Evolutionary conservation across 2,797 vertebrate species (phyloP), one percentile per base, ranked within the genome.

Genomic region (Discoglossus pictus): DNA sequence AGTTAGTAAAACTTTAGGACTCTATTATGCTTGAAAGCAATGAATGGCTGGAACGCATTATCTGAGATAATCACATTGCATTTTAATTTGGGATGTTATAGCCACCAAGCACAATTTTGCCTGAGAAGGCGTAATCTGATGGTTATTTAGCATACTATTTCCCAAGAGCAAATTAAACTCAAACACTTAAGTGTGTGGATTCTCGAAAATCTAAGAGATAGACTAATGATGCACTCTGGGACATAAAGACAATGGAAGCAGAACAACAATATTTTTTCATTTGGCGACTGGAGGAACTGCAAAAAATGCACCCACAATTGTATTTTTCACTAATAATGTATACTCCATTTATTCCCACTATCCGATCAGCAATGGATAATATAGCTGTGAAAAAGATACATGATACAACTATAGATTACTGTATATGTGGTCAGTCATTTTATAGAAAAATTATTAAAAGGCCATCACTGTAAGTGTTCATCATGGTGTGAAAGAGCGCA

Each of bases 1-100:
- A 86, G 76, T 75, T 83, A 81, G 73, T 86, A 84, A 87, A 88
- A 84, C 83, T 86, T 82, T 78, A 75, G 80, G 86, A 78, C 38
- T 3, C 1, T 65, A 68, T 44, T 72, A 75, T 17, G 50, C 56
- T 76, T 77, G 73, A 48, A 20, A 74, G 63, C 53, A 63, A 53
- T 61, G 35, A 79, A 71, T 71, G 61, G 60, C 68, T 71, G 61
- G 44, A 69, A 70, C 0, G 3, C 55, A 68, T 79, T 62, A 77
- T 79, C 65, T 74, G 38, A 74, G 61, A 69, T 72, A 79, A 80
- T 74, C 76, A 78, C 42, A 70, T 12, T 74, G 73, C 75, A 82
- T 80, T 82, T 80, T 78, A 79, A 74, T 79, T 78, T 74, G 50
- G 50, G 72, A 77, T 71, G 54, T 74, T 79, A 69, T 81, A 75